These are phyloP conservation scores for Emydocephalus ijimae DNA, from an alignment of 2,113 vertebrate species.

Conservation along the genomic window DNA sequence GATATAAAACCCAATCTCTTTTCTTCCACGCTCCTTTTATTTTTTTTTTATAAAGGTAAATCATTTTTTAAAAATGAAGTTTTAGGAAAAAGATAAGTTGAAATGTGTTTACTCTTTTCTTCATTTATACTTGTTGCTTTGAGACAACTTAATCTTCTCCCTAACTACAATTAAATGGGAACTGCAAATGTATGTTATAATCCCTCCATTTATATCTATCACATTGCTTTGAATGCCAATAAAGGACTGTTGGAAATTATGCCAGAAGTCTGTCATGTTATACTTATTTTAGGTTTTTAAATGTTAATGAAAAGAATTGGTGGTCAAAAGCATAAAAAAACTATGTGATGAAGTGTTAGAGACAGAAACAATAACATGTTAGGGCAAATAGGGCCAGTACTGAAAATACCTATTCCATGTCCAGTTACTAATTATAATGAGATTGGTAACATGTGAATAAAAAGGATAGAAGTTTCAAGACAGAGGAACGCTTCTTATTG, in stretches of 20 bases:
- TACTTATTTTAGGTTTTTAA: constrained; percentile 73
- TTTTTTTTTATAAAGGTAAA: not conserved
- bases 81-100: constrained; percentile 47
- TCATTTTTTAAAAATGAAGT: constrained; percentile 53
- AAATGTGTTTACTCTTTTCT: constrained; percentile 51
- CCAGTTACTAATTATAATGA: not conserved
- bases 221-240: constrained; percentile 76
- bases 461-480: not conserved
- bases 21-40: not conserved
- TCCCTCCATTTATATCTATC: constrained; percentile 85
- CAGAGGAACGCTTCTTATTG: not conserved
- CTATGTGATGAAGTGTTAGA: constrained; percentile 52
- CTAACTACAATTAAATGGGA: constrained; percentile 72
- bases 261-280: constrained; percentile 78
- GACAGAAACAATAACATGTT: constrained; percentile 37
- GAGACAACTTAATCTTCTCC: constrained; percentile 53
- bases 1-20: not conserved
- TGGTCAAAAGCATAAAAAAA: constrained; percentile 57
- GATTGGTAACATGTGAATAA: not conserved
- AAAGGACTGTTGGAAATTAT: constrained; percentile 76
- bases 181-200: constrained; percentile 81
- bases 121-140: constrained; percentile 69
- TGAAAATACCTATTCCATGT: not conserved
- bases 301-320: constrained; percentile 71
- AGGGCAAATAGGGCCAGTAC: not conserved